Evolutionary conservation across 2,888 invertebrate species (phyloP).

Genomic region (Dione vanillae): DNA sequence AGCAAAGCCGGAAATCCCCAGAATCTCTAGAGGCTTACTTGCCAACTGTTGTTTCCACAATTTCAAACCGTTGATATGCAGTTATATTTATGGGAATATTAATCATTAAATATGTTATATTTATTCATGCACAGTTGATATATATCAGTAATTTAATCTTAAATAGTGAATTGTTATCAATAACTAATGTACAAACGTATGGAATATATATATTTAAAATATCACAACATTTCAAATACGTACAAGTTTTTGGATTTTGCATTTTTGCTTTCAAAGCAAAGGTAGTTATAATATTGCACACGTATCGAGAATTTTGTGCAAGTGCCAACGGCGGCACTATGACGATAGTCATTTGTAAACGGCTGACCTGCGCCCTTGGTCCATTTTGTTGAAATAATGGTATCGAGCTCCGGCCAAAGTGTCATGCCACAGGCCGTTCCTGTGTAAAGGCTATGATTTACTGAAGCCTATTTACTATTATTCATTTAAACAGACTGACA

Average conservation of each 20-base stretch:
- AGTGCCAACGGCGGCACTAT: constrained; percentile 42
- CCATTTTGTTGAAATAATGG: constrained; percentile 46
- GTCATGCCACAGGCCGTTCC: constrained; percentile 41
- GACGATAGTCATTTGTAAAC: constrained; percentile 45
- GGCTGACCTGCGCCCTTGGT: constrained; percentile 44
- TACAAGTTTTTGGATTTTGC: neutral
- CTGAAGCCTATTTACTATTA: constrained; percentile 32
- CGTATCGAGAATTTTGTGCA: constrained; percentile 38
- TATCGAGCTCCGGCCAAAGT: constrained; percentile 43
- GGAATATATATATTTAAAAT: neutral
- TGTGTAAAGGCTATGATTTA: constrained; percentile 43
- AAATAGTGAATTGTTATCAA: neutral
- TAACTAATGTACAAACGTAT: too few relatives aligned
- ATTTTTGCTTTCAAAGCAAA: constrained; percentile 15
- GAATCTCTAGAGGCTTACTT: constrained; percentile 27
- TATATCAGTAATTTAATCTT: neutral
- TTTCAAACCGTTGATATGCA: constrained; percentile 16
- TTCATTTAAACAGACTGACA: constrained; percentile 29
- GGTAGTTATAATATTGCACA: constrained; percentile 15
- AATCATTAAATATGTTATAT: constrained; percentile 8
- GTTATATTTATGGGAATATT: constrained; percentile 12
- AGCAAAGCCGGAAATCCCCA: constrained; percentile 29
- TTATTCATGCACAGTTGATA: neutral
- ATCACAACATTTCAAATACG: neutral
- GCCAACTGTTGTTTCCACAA: constrained; percentile 24